Evolutionary conservation across 1,140 invertebrate genomes (phyloP).

Genomic region (Tetraneura akinire): DNA sequence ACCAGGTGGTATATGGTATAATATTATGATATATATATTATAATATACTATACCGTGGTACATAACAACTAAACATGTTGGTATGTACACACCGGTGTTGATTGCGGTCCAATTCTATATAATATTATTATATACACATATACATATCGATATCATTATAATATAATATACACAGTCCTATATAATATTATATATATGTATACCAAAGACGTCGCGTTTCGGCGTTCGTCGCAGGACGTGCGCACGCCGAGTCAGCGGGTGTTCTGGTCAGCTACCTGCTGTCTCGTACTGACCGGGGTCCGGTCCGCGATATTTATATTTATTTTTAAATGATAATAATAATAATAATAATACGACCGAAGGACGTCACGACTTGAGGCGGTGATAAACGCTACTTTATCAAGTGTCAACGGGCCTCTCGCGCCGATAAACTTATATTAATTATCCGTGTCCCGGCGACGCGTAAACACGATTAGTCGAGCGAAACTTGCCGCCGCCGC

Average conservation of each 20-base stretch:
- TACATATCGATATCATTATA: no score
- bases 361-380: neutral
- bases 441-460: conserved; percentile 47
- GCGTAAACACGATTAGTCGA: conserved; percentile 35
- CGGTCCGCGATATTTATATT: neutral
- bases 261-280: conserved; percentile 42
- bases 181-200: no score
- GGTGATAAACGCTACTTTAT: conserved; percentile 33
- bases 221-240: neutral
- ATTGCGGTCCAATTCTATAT: no score
- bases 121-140: no score
- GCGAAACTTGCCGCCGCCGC: conserved; percentile 32
- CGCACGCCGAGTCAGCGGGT: conserved; percentile 21
- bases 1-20: neutral
- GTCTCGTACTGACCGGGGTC: conserved; percentile 5
- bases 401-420: conserved; percentile 8
- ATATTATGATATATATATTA: no score
- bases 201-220: neutral
- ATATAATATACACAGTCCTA: no score
- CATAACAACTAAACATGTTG: no score
- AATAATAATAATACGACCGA: neutral
- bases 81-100: no score
- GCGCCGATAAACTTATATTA: conserved; percentile 26
- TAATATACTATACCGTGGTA: no score
- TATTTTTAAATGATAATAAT: conserved; percentile 14